Conservation (phyloP, 2,113 vertebrate species). For the Aptenodytes forsteri region DNA sequence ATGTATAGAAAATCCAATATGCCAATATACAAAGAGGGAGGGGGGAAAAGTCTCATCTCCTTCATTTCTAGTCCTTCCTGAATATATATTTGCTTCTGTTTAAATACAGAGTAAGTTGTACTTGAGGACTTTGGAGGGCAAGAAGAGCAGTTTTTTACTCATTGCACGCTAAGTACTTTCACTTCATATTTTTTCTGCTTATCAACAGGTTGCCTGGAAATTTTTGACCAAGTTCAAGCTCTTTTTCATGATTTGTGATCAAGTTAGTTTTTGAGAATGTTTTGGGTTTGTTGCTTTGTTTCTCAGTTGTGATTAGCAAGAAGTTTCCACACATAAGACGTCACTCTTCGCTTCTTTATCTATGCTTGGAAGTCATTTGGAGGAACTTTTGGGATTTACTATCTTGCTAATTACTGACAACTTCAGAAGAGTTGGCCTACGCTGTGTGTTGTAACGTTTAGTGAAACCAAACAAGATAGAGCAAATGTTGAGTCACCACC, state of each 20-base stretch:
- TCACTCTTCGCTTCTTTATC: neutral
- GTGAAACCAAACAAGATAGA: neutral
- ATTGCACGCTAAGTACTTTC: neutral
- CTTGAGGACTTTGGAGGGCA: neutral
- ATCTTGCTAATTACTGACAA: neutral
- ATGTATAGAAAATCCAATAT: neutral
- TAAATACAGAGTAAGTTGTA: neutral
- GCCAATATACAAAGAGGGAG: fast-evolving
- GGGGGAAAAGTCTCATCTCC: neutral
- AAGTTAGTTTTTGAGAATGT: neutral
- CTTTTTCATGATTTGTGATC: neutral
- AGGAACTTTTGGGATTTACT: neutral
- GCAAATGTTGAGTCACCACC: fast-evolving
- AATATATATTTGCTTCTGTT: neutral
- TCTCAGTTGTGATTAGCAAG: neutral
- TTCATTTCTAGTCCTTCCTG: neutral
- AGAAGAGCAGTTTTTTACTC: neutral
- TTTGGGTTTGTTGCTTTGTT: neutral
- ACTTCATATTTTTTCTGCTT: neutral
- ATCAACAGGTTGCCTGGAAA: neutral
- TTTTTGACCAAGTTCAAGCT: neutral
- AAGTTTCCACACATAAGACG: neutral
- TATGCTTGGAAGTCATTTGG: neutral
- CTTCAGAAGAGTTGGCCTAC: neutral
- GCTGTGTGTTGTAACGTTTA: fast-evolving